A percentile compares a stretch with the other conserved stretches of the same genome.
Evolutionary conservation across 2,797 vertebrate genomes (phyloP).

Genomic region (Brachymystax lenok): DNA sequence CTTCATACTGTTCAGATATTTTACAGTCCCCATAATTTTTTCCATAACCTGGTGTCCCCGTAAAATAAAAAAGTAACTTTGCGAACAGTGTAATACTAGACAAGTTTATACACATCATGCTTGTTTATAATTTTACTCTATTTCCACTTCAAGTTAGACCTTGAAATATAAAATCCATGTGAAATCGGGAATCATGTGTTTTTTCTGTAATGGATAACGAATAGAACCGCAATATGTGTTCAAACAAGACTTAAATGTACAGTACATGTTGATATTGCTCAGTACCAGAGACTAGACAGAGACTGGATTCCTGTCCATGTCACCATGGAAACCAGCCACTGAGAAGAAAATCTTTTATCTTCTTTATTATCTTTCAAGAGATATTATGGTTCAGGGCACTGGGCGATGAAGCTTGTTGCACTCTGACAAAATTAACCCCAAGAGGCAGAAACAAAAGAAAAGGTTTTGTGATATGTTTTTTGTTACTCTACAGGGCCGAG

Average conservation of each 20-base stretch:
- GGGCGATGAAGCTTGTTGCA: background rate
- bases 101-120: too few relatives aligned
- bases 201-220: background rate
- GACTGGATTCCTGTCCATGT: constrained; percentile 2
- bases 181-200: too few relatives aligned
- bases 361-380: constrained; percentile 25
- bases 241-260: background rate
- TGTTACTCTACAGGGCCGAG: constrained; percentile 56
- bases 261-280: background rate
- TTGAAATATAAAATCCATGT: too few relatives aligned
- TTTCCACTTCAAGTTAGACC: too few relatives aligned
- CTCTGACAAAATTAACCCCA: constrained; percentile 3
- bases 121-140: too few relatives aligned
- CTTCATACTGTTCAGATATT: too few relatives aligned
- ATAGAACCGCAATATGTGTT: background rate
- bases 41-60: too few relatives aligned
- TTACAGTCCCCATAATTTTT: too few relatives aligned
- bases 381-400: constrained; percentile 12
- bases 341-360: constrained; percentile 18
- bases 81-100: background rate
- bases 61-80: background rate
- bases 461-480: constrained; percentile 33
- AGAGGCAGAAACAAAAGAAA: background rate
- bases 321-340: constrained; percentile 32
- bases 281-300: background rate